Conservation (phyloP, 53 echinoderm and acorn worm species). For the Paracentrotus lividus region DNA sequence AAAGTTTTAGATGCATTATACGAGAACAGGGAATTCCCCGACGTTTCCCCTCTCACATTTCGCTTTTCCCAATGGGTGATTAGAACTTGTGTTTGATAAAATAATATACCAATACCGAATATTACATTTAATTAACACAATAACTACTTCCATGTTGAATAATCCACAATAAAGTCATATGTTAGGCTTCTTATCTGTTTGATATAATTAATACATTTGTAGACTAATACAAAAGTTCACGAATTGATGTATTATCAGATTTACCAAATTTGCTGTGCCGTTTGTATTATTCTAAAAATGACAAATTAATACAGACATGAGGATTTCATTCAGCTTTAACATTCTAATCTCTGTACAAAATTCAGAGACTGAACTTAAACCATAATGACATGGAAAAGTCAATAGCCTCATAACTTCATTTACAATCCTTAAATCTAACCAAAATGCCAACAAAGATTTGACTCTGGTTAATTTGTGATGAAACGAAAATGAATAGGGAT, state of each 20-base stretch:
- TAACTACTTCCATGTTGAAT: no score
- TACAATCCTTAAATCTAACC: not conserved
- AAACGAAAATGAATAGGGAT: constrained; percentile 18
- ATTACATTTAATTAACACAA: no score
- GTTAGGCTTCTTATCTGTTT: not conserved
- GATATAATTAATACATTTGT: not conserved
- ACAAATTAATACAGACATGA: not conserved
- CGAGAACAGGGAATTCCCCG: no score
- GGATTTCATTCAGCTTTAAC: not conserved
- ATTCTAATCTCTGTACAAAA: not conserved
- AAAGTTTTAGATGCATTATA: no score
- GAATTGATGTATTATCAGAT: no score
- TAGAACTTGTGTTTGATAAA: no score
- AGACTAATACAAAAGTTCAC: not conserved
- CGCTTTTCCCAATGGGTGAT: no score
- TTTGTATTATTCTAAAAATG: not conserved
- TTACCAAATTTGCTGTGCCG: not conserved
- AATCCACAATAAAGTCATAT: no score
- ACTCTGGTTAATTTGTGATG: constrained; percentile 39
- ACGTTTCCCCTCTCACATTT: no score
- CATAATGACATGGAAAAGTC: not conserved
- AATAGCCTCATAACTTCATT: constrained; percentile 43
- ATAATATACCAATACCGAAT: no score
- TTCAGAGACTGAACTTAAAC: not conserved
- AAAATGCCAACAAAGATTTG: not conserved